phyloP scores from a whole-genome alignment of 2,797 vertebrate species.

The Gymnoscopelus braueri region DNA sequence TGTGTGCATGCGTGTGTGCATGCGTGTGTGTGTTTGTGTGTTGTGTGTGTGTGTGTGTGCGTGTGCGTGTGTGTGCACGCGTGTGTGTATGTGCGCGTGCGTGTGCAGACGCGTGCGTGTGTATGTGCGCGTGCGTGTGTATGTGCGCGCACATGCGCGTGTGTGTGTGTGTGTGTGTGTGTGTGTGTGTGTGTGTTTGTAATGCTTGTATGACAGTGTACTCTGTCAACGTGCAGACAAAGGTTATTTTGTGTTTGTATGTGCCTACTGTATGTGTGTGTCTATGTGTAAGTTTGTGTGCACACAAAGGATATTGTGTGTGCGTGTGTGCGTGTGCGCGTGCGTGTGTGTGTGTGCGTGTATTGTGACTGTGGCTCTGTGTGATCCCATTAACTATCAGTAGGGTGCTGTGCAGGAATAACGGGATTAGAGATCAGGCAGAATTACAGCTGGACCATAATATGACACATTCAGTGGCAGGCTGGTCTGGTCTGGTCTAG shows the following conservation, averaged over 20 bases:
- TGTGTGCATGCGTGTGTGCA: conserved; percentile 18
- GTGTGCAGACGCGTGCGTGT: background rate
- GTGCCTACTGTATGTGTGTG: conserved; percentile 3
- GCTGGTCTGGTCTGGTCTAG: conserved; percentile 49
- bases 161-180: background rate
- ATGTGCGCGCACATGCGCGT: conserved; percentile 7
- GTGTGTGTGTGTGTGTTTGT: background rate
- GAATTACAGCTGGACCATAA: conserved; percentile 56
- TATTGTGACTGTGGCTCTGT: conserved; percentile 29
- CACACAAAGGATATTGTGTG: conserved; percentile 51
- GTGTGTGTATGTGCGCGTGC: too few species aligned
- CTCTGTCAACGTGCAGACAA: conserved; percentile 38
- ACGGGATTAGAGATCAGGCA: conserved; percentile 76
- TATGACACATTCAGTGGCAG: conserved; percentile 62
- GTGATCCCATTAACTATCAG: conserved; percentile 52
- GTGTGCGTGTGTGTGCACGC: background rate
- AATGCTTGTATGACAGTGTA: background rate
- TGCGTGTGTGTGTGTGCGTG: conserved; percentile 22
- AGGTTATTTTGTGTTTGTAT: conserved; percentile 39
- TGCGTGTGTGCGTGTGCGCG: conserved; percentile 29
- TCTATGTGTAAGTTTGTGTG: conserved; percentile 31
- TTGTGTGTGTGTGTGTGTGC: conserved; percentile 6
- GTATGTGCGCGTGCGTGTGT: conserved; percentile 24
- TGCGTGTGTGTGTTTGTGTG: conserved; percentile 14
- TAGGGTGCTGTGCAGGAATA: conserved; percentile 59